Evolutionary conservation across 1,140 invertebrate species (phyloP).

Genomic region (Grapholita molesta): DNA sequence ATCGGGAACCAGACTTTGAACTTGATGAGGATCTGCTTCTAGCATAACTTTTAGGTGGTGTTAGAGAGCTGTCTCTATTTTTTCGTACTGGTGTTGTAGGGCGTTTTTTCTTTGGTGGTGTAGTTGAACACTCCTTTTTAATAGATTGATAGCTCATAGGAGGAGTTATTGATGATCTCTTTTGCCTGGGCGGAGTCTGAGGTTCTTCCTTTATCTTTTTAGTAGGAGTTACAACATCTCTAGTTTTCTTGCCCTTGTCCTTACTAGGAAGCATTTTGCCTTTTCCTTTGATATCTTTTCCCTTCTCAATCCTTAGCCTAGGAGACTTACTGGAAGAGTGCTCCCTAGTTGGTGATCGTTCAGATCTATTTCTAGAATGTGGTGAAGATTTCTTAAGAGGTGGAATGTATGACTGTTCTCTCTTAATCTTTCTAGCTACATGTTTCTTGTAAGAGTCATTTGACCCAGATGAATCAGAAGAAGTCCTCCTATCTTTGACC

Average conservation of each 20-base stretch:
- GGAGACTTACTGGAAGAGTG: constrained; percentile 35
- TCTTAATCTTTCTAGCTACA: constrained; percentile 24
- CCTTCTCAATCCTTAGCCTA: constrained; percentile 23
- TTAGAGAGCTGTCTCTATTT: constrained; percentile 52
- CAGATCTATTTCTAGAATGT: constrained; percentile 29
- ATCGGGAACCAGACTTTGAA: constrained; percentile 52
- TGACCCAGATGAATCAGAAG: constrained; percentile 47
- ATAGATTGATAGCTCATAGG: constrained; percentile 32
- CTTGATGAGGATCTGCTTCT: constrained; percentile 44
- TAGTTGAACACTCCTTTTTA: background rate
- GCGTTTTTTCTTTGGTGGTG: constrained; percentile 32
- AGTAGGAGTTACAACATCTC: constrained; percentile 40
- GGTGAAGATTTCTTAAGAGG: constrained; percentile 45
- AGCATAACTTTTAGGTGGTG: constrained; percentile 62
- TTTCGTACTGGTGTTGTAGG: constrained; percentile 38
- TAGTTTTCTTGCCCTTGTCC: constrained; percentile 36
- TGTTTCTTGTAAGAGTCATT: constrained; percentile 53
- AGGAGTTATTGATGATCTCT: constrained; percentile 37
- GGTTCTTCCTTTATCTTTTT: constrained; percentile 27
- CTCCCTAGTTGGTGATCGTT: constrained; percentile 35
- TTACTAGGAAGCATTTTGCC: constrained; percentile 41
- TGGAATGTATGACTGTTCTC: constrained; percentile 46
- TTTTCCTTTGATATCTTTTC: constrained; percentile 23
- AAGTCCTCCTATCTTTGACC: constrained; percentile 43
- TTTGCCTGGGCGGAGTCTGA: constrained; percentile 33